Base-by-base conservation (phyloP, 1,140 invertebrate genomes). In the Drosophila suzukii region DNA sequence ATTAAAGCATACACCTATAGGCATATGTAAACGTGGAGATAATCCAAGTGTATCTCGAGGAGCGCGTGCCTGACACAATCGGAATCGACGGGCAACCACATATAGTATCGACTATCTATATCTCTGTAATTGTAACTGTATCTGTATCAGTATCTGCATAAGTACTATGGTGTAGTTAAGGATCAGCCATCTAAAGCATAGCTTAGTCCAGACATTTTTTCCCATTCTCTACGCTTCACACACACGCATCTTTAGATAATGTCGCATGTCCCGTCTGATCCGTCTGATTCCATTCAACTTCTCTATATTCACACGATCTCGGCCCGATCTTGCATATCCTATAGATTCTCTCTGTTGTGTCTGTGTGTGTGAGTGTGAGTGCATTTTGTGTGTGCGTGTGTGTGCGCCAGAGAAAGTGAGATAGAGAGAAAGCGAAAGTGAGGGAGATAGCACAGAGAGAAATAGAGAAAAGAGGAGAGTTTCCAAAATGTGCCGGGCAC, bases 121-220 rank as follows among this genome's bases (percentile, higher is more conserved):
- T 66, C 67, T 47, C 50, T 55, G 55, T 49, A 55, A 51, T 49
- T 68, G 32, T 44, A 30, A 17, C 47, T 68, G 46, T 32, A 50
- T 50, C 27, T 50, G 36, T 34, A 41, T 43, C 55, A 32, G 34
- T 32, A 65, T 49, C 38, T 55, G 32, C 63, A 44, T 32, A 54
- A 53, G 47, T 38, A 72, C 50, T 46, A 59, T 44, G 70, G 44
- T 46, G 56, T 46, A 75, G 56, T 56, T 79, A 67, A 71, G 59
- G 73, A 67, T 68, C 72, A 67, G 81, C 53, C 81, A 66, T 79
- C 54, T 34, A 66, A 83, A 84, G 81, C 77, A 47, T 83, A 83
- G 80, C 75, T 83, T 83, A 63, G 72, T 68, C 76, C 58, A 80
- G 47, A 75, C 78, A 67, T 43, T 47, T 43, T 46, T 73, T 32